Evolutionary conservation across 2,797 vertebrate genomes (phyloP), one percentile per base, ranked within the genome.

Genomic region (Neomorphus geoffroyi): DNA sequence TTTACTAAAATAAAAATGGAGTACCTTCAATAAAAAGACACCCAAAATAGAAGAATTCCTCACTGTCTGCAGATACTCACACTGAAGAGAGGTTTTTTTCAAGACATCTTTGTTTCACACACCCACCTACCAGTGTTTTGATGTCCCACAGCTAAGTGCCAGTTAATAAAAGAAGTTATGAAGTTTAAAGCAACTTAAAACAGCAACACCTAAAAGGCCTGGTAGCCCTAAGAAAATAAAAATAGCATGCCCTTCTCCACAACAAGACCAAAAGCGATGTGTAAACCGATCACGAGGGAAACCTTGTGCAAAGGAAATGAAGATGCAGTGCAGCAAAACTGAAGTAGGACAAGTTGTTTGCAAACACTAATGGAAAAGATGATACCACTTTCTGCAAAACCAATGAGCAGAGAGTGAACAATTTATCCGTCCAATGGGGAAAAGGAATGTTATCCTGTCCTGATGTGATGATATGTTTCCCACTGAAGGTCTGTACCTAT

Each of bases 161-260:
- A 92, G 67, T 50, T 86, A 91, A 80, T 79, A 71, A 83, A 94
- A 92, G 46, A 21, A 80, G 51, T 70, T 69, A 41, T 4, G 9
- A 91, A 81, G 70, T 72, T 70, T 90, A 81, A 88, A 72, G 62
- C 56, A 73, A 77, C 48, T 86, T 72, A 61, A 72, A 93, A 89
- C 56, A 75, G 81, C 50, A 90, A 91, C 15, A 48, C 35, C 74
- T 88, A 16, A 94, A 70, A 80, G 51, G 51, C 28, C 71, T 48
- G 57, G 28, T 71, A 88, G 46, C 10, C 58, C 57, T 71, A 45
- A 46, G 37, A n/a, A 64, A 70, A 92, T 96, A 96, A 97, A 97
- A 96, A 97, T 95, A 97, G 93, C 90, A 45, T 21, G 75, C 64
- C 82, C 92, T 94, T 95, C 85, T 93, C 92, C 81, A 90, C 30